These are phyloP conservation scores for Thalassaphorura encarpata DNA, from an alignment of 1,140 invertebrate species.

Conservation along the genomic window DNA sequence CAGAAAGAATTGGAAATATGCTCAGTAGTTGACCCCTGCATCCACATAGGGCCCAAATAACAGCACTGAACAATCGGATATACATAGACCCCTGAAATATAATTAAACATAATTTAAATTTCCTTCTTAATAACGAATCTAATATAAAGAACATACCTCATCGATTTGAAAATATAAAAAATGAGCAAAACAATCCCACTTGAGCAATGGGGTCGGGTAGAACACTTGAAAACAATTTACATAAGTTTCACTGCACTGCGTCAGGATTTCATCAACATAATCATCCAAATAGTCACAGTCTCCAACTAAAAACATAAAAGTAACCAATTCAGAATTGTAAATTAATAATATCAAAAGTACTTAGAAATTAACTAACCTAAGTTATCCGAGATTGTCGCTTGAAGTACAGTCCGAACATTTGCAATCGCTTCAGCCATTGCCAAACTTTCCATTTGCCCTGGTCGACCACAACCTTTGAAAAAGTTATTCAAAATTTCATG, in stretches of 20 bases:
- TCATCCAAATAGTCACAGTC: background rate
- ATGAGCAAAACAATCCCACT: slow-evolving; percentile 77
- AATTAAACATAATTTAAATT: background rate
- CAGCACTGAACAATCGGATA: slow-evolving; percentile 65
- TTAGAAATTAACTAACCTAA: background rate
- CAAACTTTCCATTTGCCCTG: slow-evolving; percentile 36
- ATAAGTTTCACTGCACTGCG: slow-evolving; percentile 83
- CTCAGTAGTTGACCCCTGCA: slow-evolving; percentile 60
- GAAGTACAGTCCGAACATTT: slow-evolving; percentile 68
- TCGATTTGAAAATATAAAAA: slow-evolving; percentile 42
- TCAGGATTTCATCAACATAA: slow-evolving; percentile 52
- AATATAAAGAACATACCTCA: too few relatives aligned
- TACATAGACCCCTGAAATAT: slow-evolving; percentile 35
- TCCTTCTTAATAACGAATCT: slow-evolving; percentile 11
- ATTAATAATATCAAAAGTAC: background rate
- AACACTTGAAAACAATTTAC: slow-evolving; percentile 89
- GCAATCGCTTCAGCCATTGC: slow-evolving; percentile 69
- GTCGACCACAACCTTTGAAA: slow-evolving; percentile 22
- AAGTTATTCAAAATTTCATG: too few relatives aligned
- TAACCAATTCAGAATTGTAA: slow-evolving; percentile 3
- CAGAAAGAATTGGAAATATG: slow-evolving; percentile 27
- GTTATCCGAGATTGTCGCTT: slow-evolving; percentile 68
- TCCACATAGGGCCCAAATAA: slow-evolving; percentile 67
- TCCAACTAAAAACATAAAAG: slow-evolving; percentile 7
- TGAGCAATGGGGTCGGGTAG: slow-evolving; percentile 83